Base-by-base conservation (phyloP, 2,113 vertebrate species). In the Chaenocephalus aceratus region DNA sequence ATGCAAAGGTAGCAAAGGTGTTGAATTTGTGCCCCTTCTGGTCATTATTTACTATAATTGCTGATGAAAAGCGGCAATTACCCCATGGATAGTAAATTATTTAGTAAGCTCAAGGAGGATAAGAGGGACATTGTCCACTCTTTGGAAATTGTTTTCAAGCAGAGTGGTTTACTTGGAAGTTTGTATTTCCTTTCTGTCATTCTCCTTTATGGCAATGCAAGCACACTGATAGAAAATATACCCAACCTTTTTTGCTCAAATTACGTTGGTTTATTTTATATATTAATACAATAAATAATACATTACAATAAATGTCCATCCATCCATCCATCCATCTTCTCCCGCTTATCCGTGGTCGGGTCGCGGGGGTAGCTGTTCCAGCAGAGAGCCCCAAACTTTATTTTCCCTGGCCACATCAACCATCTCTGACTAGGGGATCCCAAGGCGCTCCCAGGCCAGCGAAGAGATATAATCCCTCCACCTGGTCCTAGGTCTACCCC, bases 1-100 rank as follows among this genome's bases (percentile, higher is more conserved):
- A 15, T 1, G 10, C 58, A 14, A 41, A 36, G 45, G 21, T 74
- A 81, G 74, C 64, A 74, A 85, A 87, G 45, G 63, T 88, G 69
- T 81, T 86, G 46, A 88, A 87, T 88, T 82, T 60, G 60, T 57
- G 54, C 77, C 36, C 70, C 87, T 87, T 85, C 60, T 65, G 77
- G 85, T 89, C 77, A 87, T 89, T 78, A 88, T 82, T 91, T 86
- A 87, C 60, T 88, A 75, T 86, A 81, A 91, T 88, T 67, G 86
- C 88, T 83, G 51, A 79, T 81, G 85, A 60, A 84, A 88, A 81
- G 71, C 61, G 73, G 23, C 72, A 88, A 70, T 88, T 90, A 86
- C 57, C 86, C 53, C 59, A 51, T 8, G 23, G 56, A 18, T 75
- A 10, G 51, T 80, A 64, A 87, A 89, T 91, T 87, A 83, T 87